Conservation (phyloP, 2,113 vertebrate species). For the Dermatemys mawii region DNA sequence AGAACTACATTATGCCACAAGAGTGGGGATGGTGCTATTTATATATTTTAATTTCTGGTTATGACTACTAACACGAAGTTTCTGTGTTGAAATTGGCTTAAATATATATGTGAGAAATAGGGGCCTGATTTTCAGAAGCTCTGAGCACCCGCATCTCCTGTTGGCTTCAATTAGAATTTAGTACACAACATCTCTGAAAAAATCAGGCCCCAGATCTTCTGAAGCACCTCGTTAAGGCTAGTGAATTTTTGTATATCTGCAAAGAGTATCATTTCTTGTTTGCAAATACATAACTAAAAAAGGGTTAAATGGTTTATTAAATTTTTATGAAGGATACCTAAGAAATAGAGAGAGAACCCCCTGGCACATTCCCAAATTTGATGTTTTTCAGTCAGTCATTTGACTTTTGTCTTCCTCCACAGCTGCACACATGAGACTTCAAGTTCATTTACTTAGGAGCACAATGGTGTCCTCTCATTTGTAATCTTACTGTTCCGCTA, state of each 20-base stretch:
- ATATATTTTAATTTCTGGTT: not conserved
- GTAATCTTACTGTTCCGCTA: not conserved
- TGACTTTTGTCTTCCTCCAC: not conserved
- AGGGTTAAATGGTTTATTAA: not conserved
- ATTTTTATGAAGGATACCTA: not conserved
- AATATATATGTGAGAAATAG: not conserved
- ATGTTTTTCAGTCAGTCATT: not conserved
- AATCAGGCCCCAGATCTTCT: not conserved
- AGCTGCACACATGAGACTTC: not conserved
- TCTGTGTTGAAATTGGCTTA: constrained; percentile 3
- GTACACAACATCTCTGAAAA: not conserved
- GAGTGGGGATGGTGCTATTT: not conserved
- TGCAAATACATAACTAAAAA: not conserved
- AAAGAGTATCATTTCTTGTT: not conserved
- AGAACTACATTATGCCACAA: constrained; percentile 25
- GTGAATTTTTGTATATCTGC: not conserved
- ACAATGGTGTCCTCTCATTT: not conserved
- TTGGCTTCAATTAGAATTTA: not conserved
- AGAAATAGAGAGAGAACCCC: not conserved
- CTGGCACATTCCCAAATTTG: not conserved
- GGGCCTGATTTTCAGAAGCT: not conserved
- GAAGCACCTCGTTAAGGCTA: not conserved
- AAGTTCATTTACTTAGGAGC: not conserved
- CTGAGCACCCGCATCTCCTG: not conserved
- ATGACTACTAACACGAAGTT: constrained; percentile 10